phyloP scores from a whole-genome alignment of 2,113 vertebrate species.

The Urocolius indicus region DNA sequence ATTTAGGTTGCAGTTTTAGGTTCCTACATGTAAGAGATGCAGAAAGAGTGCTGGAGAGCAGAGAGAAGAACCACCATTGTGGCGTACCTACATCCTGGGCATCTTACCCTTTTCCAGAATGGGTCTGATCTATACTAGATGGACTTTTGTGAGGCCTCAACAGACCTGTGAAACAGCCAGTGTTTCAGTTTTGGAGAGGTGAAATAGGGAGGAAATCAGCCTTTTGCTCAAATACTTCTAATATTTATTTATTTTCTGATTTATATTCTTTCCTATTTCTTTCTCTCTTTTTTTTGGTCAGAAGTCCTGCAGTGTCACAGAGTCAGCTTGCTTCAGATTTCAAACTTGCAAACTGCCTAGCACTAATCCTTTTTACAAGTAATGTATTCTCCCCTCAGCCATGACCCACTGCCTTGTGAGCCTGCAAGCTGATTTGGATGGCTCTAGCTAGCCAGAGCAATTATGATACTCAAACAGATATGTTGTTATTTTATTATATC shows the following conservation, averaged over 20 bases:
- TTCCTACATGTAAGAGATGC: neutral
- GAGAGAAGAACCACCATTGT: neutral
- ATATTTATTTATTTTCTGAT: neutral
- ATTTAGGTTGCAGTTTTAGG: neutral
- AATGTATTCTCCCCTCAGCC: neutral
- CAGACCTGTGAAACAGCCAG: neutral
- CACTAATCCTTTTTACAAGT: neutral
- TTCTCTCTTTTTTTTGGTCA: too few relatives aligned
- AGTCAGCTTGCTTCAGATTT: neutral
- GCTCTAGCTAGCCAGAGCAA: neutral
- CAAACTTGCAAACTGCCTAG: neutral
- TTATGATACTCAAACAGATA: neutral
- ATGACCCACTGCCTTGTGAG: neutral
- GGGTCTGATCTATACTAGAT: neutral
- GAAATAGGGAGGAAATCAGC: neutral
- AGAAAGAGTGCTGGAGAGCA: neutral
- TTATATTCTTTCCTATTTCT: too few relatives aligned
- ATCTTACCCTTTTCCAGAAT: neutral
- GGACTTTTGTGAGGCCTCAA: neutral
- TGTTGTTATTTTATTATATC: constrained; percentile 5
- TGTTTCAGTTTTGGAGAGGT: neutral
- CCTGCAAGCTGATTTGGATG: neutral
- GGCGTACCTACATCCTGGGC: neutral
- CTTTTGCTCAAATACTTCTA: neutral
- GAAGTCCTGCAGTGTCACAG: neutral